These are phyloP conservation scores for Latrodectus geometricus DNA, from an alignment of 1,140 invertebrate genomes.

Conservation along the genomic window DNA sequence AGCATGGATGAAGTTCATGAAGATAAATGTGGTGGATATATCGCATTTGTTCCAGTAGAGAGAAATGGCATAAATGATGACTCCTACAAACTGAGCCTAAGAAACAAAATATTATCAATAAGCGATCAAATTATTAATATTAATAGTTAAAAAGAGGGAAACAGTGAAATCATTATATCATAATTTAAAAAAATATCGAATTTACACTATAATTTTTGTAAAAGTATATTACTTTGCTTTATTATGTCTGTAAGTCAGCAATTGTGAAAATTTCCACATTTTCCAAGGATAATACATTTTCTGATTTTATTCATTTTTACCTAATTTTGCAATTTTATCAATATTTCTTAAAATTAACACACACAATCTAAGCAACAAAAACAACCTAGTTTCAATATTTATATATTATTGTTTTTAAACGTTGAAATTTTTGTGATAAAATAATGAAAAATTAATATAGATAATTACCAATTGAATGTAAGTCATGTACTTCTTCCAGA, in stretches of 20 bases:
- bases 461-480: constrained; percentile 57
- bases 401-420: background rate
- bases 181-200: too few relatives aligned
- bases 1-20: constrained; percentile 41
- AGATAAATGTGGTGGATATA: constrained; percentile 21
- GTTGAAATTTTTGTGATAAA: too few relatives aligned
- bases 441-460: background rate
- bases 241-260: too few relatives aligned
- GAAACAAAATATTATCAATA: background rate
- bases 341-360: too few relatives aligned
- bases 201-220: too few relatives aligned
- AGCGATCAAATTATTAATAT: background rate
- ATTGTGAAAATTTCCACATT: too few relatives aligned
- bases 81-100: constrained; percentile 19
- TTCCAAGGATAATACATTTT: too few relatives aligned
- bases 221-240: too few relatives aligned
- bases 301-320: too few relatives aligned
- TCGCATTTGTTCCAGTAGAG: constrained; percentile 26
- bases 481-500: constrained; percentile 71
- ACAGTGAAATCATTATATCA: too few relatives aligned
- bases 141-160: background rate
- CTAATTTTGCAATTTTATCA: too few relatives aligned
- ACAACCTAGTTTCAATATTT: background rate
- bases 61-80: constrained; percentile 22
- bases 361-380: background rate